Evolutionary conservation across 2,797 vertebrate genomes (phyloP), one percentile per base, ranked within the genome.

Genomic region (Paguma larvata): DNA sequence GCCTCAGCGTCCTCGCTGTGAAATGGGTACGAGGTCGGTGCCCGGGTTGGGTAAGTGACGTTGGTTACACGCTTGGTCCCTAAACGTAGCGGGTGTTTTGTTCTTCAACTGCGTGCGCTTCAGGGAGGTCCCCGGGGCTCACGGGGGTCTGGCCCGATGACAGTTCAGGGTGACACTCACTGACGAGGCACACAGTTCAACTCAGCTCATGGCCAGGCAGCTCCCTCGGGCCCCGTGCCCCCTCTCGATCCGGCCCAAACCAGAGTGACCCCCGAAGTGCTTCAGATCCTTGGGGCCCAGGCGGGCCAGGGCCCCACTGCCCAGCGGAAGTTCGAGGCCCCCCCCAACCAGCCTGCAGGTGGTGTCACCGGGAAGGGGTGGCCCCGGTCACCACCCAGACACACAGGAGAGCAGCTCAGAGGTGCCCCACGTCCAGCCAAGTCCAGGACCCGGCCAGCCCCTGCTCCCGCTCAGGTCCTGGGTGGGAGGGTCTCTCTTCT

Each of bases 161-260:
- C 32, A 68, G 9, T 19, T 44, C 3, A 0, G 14, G 16, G 72
- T 30, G 25, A 27, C 72, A 21, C 23, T 9, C 38, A 77, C 16
- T 41, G 72, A 13, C 1, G 5, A 0, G 10, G 30, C 48, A 9
- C 6, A 7, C 75, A 75, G 34, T 67, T 77, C 44, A 67, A 27
- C 63, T 41, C 6, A 1, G 7, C 3, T 46, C 68, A 77, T 7
- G 0, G 41, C 15, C 11, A 8, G 38, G 1, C 0, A 2, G 27
- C 27, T 13, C 44, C 21, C 48, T 84, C 2, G 0, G 23, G 27
- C 3, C 46, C 48, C 51, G 34, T 14, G 11, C 34, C 27, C 27
- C 27, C 11, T 2, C 21, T 15, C 23, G 63, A 30, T 63, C 68
- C 51, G 56, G 53, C 53, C 34, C 78, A 87, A 53, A 70, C 68